Conservation (phyloP, 2,888 invertebrate genomes). For the Tetheella fluctuosa region DNA sequence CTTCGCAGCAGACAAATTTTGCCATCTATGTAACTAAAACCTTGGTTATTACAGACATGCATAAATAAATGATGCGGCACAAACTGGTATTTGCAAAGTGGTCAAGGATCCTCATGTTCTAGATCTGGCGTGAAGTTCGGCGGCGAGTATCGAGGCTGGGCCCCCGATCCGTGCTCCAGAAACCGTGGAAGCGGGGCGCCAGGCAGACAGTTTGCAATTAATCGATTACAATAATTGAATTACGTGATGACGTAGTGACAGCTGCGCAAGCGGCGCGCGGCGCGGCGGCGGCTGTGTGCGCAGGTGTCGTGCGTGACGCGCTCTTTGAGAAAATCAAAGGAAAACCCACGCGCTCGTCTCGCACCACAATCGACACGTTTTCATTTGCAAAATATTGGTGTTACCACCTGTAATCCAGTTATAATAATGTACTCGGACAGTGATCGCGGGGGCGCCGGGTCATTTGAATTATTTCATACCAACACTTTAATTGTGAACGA, state of each 20-base stretch:
- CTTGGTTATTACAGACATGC: slow-evolving; percentile 46
- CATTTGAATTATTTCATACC: slow-evolving; percentile 36
- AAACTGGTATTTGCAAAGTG: slow-evolving; percentile 40
- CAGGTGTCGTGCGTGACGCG: slow-evolving; percentile 66
- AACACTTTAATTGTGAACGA: slow-evolving; percentile 34
- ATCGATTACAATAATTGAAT: slow-evolving; percentile 76
- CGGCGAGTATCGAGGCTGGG: slow-evolving; percentile 36
- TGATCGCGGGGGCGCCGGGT: slow-evolving; percentile 30
- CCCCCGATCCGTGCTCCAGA: slow-evolving; percentile 54
- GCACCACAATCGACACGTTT: slow-evolving; percentile 52
- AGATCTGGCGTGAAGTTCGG: slow-evolving; percentile 25
- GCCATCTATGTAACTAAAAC: slow-evolving; percentile 42
- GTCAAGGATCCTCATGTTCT: slow-evolving; percentile 47
- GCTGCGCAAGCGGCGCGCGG: slow-evolving; percentile 68
- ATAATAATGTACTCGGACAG: slow-evolving; percentile 38
- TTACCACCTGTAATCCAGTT: slow-evolving; percentile 59
- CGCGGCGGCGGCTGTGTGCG: slow-evolving; percentile 57
- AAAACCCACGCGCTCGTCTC: slow-evolving; percentile 65
- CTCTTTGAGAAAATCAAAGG: slow-evolving; percentile 74
- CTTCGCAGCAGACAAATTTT: slow-evolving; percentile 33
- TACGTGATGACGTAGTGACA: slow-evolving; percentile 73
- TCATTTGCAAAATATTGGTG: slow-evolving; percentile 66
- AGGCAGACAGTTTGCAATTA: slow-evolving; percentile 69
- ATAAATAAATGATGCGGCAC: slow-evolving; percentile 42
- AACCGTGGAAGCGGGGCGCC: slow-evolving; percentile 49